Conservation (phyloP, 2,113 vertebrate species). For the Epinephelus lanceolatus region DNA sequence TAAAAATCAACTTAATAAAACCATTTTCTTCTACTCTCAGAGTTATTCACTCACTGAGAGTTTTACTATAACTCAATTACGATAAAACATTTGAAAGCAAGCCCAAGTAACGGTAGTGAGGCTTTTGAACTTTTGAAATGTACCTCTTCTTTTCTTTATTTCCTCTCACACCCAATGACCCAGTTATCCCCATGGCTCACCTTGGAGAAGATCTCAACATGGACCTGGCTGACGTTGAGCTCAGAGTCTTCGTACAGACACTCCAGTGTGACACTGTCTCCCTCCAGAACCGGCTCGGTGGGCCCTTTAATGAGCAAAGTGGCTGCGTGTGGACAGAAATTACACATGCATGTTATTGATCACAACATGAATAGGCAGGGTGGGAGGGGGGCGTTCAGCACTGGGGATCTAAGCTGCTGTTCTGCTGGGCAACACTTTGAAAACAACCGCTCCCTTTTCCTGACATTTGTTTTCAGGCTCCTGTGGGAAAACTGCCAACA, state of each 20-base stretch:
- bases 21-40: too few relatives aligned
- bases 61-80: too few relatives aligned
- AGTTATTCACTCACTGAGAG: too few relatives aligned
- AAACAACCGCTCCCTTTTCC: constrained; percentile 50
- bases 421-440: constrained; percentile 30
- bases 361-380: constrained; percentile 21
- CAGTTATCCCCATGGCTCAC: constrained; percentile 56
- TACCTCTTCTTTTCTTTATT: not conserved
- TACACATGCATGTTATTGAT: constrained; percentile 54
- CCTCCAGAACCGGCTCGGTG: constrained; percentile 71
- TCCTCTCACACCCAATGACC: not conserved
- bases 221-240: constrained; percentile 78
- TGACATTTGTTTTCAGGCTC: constrained; percentile 41
- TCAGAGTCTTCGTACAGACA: constrained; percentile 75
- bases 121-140: not conserved
- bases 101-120: not conserved
- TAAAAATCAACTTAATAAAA: not conserved
- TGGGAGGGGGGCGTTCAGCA: too few relatives aligned
- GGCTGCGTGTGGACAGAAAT: constrained; percentile 75
- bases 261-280: constrained; percentile 74
- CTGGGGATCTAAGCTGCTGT: constrained; percentile 4
- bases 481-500: constrained; percentile 13
- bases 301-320: constrained; percentile 80
- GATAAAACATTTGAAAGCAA: not conserved
- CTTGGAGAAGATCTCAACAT: constrained; percentile 77